These are phyloP conservation scores for Todus mexicanus DNA, from an alignment of 2,797 vertebrate species.

Conservation along the genomic window DNA sequence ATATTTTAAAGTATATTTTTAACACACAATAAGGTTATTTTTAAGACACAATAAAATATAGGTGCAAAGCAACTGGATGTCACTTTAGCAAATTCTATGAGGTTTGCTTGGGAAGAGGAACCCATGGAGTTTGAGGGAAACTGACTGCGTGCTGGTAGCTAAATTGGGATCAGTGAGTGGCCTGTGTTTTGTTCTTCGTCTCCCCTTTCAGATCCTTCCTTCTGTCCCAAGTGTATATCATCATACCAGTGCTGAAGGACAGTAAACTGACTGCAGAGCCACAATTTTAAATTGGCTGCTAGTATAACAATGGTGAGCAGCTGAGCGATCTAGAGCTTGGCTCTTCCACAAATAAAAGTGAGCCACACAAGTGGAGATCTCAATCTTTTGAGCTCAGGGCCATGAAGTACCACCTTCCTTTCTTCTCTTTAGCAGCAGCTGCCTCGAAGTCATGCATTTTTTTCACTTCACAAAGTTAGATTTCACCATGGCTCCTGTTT, in stretches of 20 bases:
- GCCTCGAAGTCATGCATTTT: neutral
- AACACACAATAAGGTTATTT: neutral
- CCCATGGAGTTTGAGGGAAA: neutral
- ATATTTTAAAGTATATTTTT: neutral
- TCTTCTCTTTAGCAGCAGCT: neutral
- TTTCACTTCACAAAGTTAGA: neutral
- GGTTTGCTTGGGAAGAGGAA: neutral
- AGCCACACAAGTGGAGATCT: neutral
- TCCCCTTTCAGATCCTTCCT: neutral
- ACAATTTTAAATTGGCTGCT: neutral
- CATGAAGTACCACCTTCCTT: neutral
- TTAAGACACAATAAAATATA: neutral
- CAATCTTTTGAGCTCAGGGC: constrained; percentile 27
- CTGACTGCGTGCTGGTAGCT: neutral
- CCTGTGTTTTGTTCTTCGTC: neutral
- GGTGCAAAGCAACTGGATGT: neutral
- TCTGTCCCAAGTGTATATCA: neutral
- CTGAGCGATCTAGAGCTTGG: neutral
- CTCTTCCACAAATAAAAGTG: neutral
- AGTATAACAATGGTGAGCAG: neutral
- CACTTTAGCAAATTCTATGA: neutral
- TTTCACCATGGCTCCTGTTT: neutral
- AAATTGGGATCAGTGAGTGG: neutral
- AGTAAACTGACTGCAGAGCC: neutral
- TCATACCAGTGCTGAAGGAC: neutral